phyloP scores from a whole-genome alignment of 2,888 invertebrate species.

The Diadegma fenestrale region DNA sequence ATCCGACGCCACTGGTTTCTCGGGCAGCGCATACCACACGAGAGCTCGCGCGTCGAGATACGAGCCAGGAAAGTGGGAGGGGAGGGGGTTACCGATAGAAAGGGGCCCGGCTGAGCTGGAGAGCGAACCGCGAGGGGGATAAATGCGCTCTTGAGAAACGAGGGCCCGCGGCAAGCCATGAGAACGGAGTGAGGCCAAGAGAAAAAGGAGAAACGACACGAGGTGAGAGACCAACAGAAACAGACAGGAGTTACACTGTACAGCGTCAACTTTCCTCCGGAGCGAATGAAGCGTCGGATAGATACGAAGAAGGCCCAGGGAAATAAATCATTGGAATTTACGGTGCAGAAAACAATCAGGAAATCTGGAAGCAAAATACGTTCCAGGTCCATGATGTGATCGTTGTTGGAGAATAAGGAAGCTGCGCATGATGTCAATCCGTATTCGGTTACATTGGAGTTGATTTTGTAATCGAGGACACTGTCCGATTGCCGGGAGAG shows the following conservation, averaged over 20 bases:
- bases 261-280: constrained; percentile 37
- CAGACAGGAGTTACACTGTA: constrained; percentile 26
- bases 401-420: constrained; percentile 78
- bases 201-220: constrained; percentile 64
- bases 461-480: constrained; percentile 47
- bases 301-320: constrained; percentile 34
- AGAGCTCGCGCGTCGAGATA: constrained; percentile 67
- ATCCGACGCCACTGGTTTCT: constrained; percentile 73
- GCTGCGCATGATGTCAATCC: constrained; percentile 81
- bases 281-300: constrained; percentile 48
- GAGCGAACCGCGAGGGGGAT: constrained; percentile 55
- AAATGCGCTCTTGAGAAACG: constrained; percentile 54
- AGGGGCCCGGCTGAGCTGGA: constrained; percentile 54
- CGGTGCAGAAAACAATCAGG: constrained; percentile 7
- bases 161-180: constrained; percentile 49
- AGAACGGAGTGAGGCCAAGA: constrained; percentile 44
- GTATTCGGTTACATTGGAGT: constrained; percentile 55
- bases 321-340: constrained; percentile 1
- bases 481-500: background rate
- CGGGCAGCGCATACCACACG: constrained; percentile 69
- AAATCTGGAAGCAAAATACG: constrained; percentile 72
- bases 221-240: constrained; percentile 57
- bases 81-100: constrained; percentile 64
- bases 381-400: constrained; percentile 80
- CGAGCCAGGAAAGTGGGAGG: constrained; percentile 48